Conservation (phyloP, 23 tunicate species). For the Halocynthia aurantium region DNA sequence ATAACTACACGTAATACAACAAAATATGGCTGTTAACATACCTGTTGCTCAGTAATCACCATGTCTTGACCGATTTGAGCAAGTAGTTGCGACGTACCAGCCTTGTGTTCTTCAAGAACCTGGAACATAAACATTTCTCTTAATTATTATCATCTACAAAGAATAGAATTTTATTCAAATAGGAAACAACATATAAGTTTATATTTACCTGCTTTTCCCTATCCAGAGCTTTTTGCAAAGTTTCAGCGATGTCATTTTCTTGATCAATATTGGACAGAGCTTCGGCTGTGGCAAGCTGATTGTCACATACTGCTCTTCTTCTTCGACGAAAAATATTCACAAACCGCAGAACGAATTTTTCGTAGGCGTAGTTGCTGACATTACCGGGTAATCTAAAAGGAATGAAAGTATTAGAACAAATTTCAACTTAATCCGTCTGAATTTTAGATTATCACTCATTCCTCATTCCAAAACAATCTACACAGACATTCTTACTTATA, state of each 20-base stretch:
- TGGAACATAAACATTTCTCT: not conserved
- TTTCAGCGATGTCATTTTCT: slow-evolving; percentile 80
- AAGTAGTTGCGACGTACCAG: slow-evolving; percentile 67
- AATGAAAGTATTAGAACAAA: not conserved
- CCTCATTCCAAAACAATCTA: too few species aligned
- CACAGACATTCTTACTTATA: slow-evolving; percentile 35
- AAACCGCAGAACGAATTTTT: slow-evolving; percentile 73
- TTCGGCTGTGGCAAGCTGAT: slow-evolving; percentile 42
- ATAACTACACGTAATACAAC: too few species aligned
- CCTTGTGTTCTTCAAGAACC: slow-evolving; percentile 85
- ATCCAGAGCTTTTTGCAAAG: slow-evolving; percentile 69
- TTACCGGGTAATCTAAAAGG: slow-evolving; percentile 53
- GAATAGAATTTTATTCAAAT: too few species aligned
- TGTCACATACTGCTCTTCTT: slow-evolving; percentile 45
- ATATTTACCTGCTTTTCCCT: slow-evolving; percentile 70
- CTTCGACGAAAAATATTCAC: slow-evolving; percentile 46
- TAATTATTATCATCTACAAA: too few species aligned
- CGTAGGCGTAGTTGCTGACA: slow-evolving; percentile 73
- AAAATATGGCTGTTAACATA: too few species aligned
- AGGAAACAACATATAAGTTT: not conserved
- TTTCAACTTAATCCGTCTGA: too few species aligned
- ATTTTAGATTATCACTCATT: too few species aligned
- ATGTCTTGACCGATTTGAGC: slow-evolving; percentile 95
- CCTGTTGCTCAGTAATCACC: slow-evolving; percentile 95
- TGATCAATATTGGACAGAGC: slow-evolving; percentile 70